phyloP scores from a whole-genome alignment of 2,888 invertebrate species.

The Mythimna albipuncta region DNA sequence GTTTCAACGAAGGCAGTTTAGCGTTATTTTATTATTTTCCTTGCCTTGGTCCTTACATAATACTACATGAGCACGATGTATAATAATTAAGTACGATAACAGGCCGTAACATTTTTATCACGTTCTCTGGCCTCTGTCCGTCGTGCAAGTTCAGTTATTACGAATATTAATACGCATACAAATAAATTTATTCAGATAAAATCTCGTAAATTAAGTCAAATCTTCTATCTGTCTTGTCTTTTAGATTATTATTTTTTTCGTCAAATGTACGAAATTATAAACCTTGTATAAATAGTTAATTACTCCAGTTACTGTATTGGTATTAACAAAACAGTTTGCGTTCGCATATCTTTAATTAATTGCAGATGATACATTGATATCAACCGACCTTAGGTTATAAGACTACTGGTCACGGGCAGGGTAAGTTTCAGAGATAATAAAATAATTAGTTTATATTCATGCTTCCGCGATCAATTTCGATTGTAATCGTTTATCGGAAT shows the following conservation, averaged over 20 bases:
- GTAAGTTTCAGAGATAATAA: conserved; percentile 68
- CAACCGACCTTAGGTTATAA: conserved; percentile 72
- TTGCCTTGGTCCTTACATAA: conserved; percentile 18
- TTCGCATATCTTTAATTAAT: conserved; percentile 58
- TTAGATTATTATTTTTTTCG: neutral
- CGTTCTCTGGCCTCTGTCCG: neutral
- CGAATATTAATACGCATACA: conserved; percentile 14
- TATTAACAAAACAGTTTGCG: conserved; percentile 53
- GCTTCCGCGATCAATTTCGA: conserved; percentile 68
- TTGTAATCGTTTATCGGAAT: conserved; percentile 28
- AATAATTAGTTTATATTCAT: conserved; percentile 62
- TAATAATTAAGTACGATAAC: conserved; percentile 55
- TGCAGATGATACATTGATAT: conserved; percentile 64
- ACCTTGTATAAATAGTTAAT: conserved; percentile 4
- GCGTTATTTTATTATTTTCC: conserved; percentile 1
- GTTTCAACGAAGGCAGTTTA: neutral
- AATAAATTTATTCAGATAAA: conserved; percentile 1
- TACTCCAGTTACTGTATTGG: conserved; percentile 28
- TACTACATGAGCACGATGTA: conserved; percentile 36
- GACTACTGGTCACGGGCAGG: conserved; percentile 73
- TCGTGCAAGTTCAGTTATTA: conserved; percentile 18
- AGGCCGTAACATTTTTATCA: conserved; percentile 43
- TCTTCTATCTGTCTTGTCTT: neutral
- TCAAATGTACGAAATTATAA: neutral
- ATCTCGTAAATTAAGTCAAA: neutral